A percentile compares a stretch with the other conserved stretches of the same genome.
These are phyloP conservation scores for Genyomyrus donnyi DNA, from an alignment of 2,113 vertebrate species.

Conservation along the genomic window DNA sequence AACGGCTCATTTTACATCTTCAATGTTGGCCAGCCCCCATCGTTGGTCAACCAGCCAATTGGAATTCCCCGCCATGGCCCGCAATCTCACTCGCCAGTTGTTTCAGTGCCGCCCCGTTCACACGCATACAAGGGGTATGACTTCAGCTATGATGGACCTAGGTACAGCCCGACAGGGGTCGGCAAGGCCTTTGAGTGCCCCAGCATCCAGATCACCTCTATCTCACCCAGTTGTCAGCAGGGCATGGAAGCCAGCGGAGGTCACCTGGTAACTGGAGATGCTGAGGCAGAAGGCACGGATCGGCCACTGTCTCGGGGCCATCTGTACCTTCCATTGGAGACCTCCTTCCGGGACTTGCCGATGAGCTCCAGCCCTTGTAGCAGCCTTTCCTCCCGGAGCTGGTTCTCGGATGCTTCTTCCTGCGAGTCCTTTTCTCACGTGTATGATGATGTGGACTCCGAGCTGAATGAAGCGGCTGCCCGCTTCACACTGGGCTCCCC, in stretches of 20 bases:
- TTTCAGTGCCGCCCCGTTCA: constrained; percentile 69
- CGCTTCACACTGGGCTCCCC: constrained; percentile 88
- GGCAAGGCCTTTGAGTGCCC: constrained; percentile 94
- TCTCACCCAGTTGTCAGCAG: constrained; percentile 95
- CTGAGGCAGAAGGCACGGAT: constrained; percentile 82
- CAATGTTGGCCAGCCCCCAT: constrained; percentile 82
- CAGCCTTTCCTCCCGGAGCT: constrained; percentile 92
- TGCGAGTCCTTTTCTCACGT: constrained; percentile 95
- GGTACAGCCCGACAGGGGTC: constrained; percentile 72
- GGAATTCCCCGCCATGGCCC: constrained; percentile 80
- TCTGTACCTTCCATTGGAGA: constrained; percentile 91
- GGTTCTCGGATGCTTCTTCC: constrained; percentile 96
- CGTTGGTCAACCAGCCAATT: constrained; percentile 77
- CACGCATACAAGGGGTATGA: constrained; percentile 73
- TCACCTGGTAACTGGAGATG: constrained; percentile 73
- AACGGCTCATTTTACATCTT: constrained; percentile 91
- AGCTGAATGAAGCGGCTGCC: constrained; percentile 93
- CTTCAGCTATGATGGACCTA: constrained; percentile 67
- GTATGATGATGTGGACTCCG: constrained; percentile 93
- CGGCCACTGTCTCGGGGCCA: constrained; percentile 87
- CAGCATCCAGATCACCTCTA: constrained; percentile 97
- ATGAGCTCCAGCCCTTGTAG: constrained; percentile 94
- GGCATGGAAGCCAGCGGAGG: constrained; percentile 79
- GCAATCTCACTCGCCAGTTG: constrained; percentile 74
- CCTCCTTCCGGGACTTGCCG: constrained; percentile 86